Evolutionary conservation across 2,113 vertebrate genomes (phyloP).

Genomic region (Theristicus caerulescens): DNA sequence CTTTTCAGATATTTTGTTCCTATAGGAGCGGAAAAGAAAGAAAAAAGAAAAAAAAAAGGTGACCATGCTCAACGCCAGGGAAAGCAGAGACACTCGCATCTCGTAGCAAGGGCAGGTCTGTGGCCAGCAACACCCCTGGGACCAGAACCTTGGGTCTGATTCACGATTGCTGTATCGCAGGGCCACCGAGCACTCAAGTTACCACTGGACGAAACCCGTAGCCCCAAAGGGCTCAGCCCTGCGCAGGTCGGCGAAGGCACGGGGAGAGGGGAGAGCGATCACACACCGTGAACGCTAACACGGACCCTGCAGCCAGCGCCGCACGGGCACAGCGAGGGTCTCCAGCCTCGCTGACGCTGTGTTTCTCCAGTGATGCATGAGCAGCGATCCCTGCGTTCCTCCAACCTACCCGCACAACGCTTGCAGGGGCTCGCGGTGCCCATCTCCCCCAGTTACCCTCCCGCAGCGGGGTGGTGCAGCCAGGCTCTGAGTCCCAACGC

Average conservation of each 20-base stretch:
- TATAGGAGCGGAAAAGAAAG: fast-evolving
- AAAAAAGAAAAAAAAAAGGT: neutral
- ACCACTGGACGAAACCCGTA: neutral
- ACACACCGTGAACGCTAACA: neutral
- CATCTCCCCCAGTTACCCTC: neutral
- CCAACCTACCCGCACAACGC: fast-evolving
- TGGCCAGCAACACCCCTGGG: neutral
- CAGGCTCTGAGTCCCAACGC: fast-evolving
- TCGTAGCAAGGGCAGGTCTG: neutral
- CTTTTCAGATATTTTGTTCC: neutral
- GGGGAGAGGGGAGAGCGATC: neutral
- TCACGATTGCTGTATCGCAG: fast-evolving
- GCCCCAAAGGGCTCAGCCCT: neutral
- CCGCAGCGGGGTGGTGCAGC: fast-evolving
- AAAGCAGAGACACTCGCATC: neutral
- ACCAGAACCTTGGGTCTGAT: neutral
- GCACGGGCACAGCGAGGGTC: neutral
- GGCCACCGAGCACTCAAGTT: neutral
- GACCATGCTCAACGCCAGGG: neutral
- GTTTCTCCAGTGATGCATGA: neutral
- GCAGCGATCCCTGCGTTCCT: neutral
- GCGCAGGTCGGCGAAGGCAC: fast-evolving
- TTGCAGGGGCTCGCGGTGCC: neutral
- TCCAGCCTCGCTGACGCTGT: neutral
- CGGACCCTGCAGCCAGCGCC: neutral